Evolutionary conservation across 2,888 invertebrate genomes (phyloP).

Genomic region (Lissonota sp.): DNA sequence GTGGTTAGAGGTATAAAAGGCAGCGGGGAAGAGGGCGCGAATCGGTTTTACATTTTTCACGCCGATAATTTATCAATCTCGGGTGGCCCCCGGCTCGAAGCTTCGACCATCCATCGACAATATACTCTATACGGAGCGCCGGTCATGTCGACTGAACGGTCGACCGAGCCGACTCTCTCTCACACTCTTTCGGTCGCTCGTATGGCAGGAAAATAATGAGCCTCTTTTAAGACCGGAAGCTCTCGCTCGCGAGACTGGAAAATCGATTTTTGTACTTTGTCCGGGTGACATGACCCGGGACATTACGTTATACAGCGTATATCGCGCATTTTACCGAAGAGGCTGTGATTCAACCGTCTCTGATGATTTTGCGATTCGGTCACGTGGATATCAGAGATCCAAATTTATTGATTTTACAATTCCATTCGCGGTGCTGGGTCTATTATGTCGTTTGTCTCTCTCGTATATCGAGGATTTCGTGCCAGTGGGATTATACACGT

Average conservation of each 20-base stretch:
- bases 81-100: slow-evolving; percentile 61
- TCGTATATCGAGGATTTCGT: slow-evolving; percentile 18
- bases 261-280: slow-evolving; percentile 78
- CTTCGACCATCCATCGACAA: slow-evolving; percentile 52
- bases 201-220: slow-evolving; percentile 79
- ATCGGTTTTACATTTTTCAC: slow-evolving; percentile 82
- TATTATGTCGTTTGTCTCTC: too few relatives aligned
- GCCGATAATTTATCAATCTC: slow-evolving; percentile 82
- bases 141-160: slow-evolving; percentile 41
- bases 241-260: slow-evolving; percentile 70
- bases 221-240: slow-evolving; percentile 79
- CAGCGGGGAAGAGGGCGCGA: slow-evolving; percentile 60
- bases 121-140: slow-evolving; percentile 31
- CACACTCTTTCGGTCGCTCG: slow-evolving; percentile 56
- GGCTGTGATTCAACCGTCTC: slow-evolving; percentile 4
- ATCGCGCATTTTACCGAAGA: not conserved
- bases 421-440: slow-evolving; percentile 12
- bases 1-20: slow-evolving; percentile 22
- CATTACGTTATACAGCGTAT: slow-evolving; percentile 24
- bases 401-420: slow-evolving; percentile 40
- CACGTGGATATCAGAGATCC: slow-evolving; percentile 62
- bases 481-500: not conserved
- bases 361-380: slow-evolving; percentile 23
- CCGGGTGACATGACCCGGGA: slow-evolving; percentile 41
- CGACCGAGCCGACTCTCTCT: slow-evolving; percentile 45